phyloP scores from a whole-genome alignment of 2,797 vertebrate genomes.

The Chloroceryle amazona region DNA sequence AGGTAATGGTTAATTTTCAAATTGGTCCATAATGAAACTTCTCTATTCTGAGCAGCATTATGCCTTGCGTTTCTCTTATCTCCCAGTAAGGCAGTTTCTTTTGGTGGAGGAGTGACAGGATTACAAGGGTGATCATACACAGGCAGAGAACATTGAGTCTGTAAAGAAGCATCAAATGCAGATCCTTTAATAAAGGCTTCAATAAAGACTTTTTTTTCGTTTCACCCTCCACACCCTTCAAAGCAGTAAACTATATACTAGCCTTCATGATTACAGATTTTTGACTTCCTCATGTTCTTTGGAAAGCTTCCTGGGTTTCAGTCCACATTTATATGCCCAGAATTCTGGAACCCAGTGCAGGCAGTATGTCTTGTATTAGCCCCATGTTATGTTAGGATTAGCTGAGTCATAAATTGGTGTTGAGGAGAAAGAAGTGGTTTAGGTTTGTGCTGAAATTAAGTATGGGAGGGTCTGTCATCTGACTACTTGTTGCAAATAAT shows the following conservation, averaged over 20 bases:
- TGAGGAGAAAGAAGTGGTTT: background rate
- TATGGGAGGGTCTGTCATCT: background rate
- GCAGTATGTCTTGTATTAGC: background rate
- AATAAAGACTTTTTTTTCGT: background rate
- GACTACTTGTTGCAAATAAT: background rate
- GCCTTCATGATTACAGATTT: background rate
- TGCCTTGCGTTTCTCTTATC: background rate
- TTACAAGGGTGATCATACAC: accelerated
- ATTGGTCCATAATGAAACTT: background rate
- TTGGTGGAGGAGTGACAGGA: background rate
- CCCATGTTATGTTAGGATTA: background rate
- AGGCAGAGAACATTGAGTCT: background rate
- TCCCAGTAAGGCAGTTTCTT: accelerated
- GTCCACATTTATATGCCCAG: background rate
- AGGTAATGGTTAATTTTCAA: background rate
- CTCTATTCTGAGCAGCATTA: background rate
- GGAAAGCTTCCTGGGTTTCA: background rate
- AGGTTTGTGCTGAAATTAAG: background rate
- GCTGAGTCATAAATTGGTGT: background rate
- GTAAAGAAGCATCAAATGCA: background rate
- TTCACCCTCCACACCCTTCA: background rate
- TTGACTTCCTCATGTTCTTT: background rate
- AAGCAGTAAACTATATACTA: background rate
- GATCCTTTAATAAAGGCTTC: background rate
- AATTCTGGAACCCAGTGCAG: background rate